phyloP scores from a whole-genome alignment of 2,113 vertebrate genomes.

The Sinosuthora webbiana region DNA sequence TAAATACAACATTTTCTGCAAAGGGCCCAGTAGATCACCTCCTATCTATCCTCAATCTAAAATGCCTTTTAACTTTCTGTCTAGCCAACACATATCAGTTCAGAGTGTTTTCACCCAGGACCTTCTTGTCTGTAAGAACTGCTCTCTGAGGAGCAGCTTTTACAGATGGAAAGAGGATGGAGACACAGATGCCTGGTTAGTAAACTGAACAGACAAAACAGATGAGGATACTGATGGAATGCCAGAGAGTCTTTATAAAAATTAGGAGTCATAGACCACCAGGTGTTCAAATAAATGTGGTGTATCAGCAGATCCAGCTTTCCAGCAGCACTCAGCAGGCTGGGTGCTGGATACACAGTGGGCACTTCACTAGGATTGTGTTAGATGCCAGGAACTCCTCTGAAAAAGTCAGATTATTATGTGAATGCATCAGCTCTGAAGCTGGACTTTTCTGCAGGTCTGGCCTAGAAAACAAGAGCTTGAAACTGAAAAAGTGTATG shows the following conservation, averaged over 20 bases:
- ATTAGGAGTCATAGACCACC: background rate
- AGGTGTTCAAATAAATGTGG: slow-evolving; percentile 23
- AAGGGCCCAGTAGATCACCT: background rate
- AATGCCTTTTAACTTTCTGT: background rate
- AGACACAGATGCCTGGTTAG: background rate
- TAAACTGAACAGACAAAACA: background rate
- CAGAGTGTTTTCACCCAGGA: background rate
- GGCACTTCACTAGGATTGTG: background rate
- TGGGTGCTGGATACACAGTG: background rate
- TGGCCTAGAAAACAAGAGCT: background rate
- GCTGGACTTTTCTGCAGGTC: background rate
- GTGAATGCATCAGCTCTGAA: background rate
- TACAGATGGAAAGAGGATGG: background rate
- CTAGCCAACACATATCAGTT: background rate
- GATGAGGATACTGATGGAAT: background rate
- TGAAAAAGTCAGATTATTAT: background rate
- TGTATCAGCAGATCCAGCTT: background rate
- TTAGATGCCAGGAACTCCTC: background rate
- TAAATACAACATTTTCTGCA: background rate
- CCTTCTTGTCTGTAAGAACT: background rate
- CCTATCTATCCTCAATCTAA: background rate
- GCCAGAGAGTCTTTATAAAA: background rate
- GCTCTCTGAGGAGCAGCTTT: background rate
- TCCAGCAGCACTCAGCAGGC: background rate
- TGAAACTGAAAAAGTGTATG: background rate